A percentile compares a stretch with the other conserved stretches of the same genome.
These are phyloP conservation scores for Thalassaphorura encarpata DNA, from an alignment of 1,140 invertebrate genomes.

Conservation along the genomic window DNA sequence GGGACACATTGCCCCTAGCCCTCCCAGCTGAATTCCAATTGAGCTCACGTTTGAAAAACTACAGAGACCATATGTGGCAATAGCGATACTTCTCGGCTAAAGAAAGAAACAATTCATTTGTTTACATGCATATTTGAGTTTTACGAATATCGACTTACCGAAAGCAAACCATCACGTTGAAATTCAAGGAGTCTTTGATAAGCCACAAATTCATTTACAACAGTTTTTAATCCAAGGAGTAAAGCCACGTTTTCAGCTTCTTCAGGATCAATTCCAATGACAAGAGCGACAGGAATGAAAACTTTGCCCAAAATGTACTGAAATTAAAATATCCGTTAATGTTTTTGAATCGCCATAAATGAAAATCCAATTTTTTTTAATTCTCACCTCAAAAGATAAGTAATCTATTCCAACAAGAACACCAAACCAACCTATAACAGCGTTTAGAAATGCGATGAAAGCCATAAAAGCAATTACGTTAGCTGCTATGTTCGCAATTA, in stretches of 20 bases:
- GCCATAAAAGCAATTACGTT: slow-evolving; percentile 80
- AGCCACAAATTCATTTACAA: slow-evolving; percentile 86
- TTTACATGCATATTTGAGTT: too few relatives aligned
- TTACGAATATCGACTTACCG: too few relatives aligned
- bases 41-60: slow-evolving; percentile 59
- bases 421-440: slow-evolving; percentile 66
- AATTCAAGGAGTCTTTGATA: slow-evolving; percentile 49
- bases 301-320: slow-evolving; percentile 69
- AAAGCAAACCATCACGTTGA: too few relatives aligned
- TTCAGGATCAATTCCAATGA: slow-evolving; percentile 66
- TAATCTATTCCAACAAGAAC: slow-evolving; percentile 52
- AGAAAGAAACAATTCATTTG: too few relatives aligned
- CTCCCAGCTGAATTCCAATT: slow-evolving; percentile 41
- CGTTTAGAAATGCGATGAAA: slow-evolving; percentile 58
- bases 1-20: slow-evolving; percentile 68
- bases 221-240: slow-evolving; percentile 76
- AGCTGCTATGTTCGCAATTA: slow-evolving; percentile 76
- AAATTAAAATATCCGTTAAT: slow-evolving; percentile 31
- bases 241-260: slow-evolving; percentile 67
- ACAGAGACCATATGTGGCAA: slow-evolving; percentile 88
- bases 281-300: slow-evolving; percentile 72
- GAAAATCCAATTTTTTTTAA: background rate
- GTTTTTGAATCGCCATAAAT: background rate
- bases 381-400: slow-evolving; percentile 44
- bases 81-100: slow-evolving; percentile 59